phyloP scores from a whole-genome alignment of 1,140 invertebrate genomes.

The Scaptomyza pallida region DNA sequence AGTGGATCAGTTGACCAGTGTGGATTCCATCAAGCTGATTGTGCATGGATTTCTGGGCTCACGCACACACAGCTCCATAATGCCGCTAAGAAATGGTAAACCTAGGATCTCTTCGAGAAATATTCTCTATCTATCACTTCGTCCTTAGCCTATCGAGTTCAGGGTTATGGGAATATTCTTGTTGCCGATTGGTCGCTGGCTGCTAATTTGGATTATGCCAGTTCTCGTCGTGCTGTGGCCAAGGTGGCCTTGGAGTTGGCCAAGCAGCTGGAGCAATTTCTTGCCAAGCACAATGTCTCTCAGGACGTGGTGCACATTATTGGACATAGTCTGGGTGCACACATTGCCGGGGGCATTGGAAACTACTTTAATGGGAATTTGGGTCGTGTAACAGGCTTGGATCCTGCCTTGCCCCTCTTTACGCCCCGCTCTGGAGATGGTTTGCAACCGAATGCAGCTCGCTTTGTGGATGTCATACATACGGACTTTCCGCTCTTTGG shows the following conservation, averaged over 20 bases:
- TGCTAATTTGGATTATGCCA: constrained; percentile 68
- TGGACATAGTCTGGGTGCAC: constrained; percentile 87
- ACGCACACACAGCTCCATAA: constrained; percentile 66
- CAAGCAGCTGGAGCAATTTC: constrained; percentile 56
- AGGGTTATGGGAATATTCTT: constrained; percentile 64
- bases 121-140: background rate
- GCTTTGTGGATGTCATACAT: constrained; percentile 86
- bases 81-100: constrained; percentile 71
- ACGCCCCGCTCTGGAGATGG: constrained; percentile 82
- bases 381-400: constrained; percentile 85
- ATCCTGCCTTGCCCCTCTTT: constrained; percentile 87
- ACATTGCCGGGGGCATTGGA: constrained; percentile 86
- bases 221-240: constrained; percentile 50
- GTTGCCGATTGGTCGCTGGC: constrained; percentile 75
- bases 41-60: constrained; percentile 73
- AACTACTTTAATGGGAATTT: constrained; percentile 84
- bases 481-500: constrained; percentile 86
- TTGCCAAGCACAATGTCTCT: constrained; percentile 65
- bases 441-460: constrained; percentile 84
- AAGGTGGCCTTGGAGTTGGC: constrained; percentile 51
- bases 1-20: constrained; percentile 30
- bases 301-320: constrained; percentile 85
- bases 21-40: constrained; percentile 67
- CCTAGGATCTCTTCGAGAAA: background rate
- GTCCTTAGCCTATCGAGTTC: constrained; percentile 62